A percentile compares a stretch with the other conserved stretches of the same genome.
Evolutionary conservation across 2,113 vertebrate genomes (phyloP).

Genomic region (Tachuris rubrigastra): DNA sequence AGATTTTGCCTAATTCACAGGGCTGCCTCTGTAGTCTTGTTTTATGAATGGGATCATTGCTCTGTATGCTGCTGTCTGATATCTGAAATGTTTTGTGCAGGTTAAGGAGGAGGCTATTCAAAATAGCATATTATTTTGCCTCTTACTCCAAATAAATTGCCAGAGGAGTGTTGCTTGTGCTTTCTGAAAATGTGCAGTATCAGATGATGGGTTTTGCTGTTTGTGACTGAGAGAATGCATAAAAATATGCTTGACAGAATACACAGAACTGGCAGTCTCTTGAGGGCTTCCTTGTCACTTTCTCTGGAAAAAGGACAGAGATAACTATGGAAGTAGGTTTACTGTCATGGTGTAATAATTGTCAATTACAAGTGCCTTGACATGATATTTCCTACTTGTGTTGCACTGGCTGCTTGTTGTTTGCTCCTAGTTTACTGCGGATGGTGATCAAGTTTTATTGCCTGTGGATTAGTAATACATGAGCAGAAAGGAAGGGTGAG

Average conservation of each 20-base stretch:
- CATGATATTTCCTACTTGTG: slow-evolving; percentile 5
- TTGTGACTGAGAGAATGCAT: slow-evolving; percentile 10
- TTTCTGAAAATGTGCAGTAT: slow-evolving; percentile 4
- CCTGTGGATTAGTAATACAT: background rate
- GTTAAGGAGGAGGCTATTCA: slow-evolving; percentile 35
- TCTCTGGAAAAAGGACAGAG: background rate
- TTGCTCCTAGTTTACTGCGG: background rate
- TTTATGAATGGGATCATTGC: background rate
- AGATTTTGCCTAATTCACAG: background rate
- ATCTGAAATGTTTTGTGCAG: slow-evolving; percentile 10
- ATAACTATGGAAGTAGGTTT: slow-evolving; percentile 39
- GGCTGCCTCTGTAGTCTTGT: background rate
- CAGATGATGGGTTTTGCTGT: slow-evolving; percentile 7
- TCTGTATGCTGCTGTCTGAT: slow-evolving; percentile 38
- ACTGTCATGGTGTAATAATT: slow-evolving; percentile 38
- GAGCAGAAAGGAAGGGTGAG: background rate
- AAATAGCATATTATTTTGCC: slow-evolving; percentile 29
- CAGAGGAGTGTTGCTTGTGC: slow-evolving; percentile 41
- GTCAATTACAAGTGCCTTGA: slow-evolving; percentile 48
- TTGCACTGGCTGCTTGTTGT: background rate
- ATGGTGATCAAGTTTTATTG: slow-evolving; percentile 5
- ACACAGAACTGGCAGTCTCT: slow-evolving; percentile 1
- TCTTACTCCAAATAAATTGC: slow-evolving; percentile 51
- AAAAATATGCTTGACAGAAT: slow-evolving; percentile 11
- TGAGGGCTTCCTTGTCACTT: slow-evolving; percentile 21